Conservation (phyloP, 1,140 invertebrate genomes). For the Chironomus striatipennis region DNA sequence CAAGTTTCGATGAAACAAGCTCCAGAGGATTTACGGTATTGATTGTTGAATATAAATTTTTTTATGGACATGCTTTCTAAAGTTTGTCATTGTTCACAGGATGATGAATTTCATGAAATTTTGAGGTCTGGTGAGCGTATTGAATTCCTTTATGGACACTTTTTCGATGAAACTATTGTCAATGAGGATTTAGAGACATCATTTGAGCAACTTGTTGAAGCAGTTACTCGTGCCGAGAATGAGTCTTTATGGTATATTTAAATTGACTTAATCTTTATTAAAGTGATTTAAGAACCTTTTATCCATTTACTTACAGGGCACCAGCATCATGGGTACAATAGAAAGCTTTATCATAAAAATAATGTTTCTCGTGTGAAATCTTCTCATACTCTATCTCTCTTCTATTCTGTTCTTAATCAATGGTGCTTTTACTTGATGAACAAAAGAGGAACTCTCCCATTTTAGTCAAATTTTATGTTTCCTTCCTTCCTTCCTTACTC, state of each 20-base stretch:
- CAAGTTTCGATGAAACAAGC: constrained; percentile 82
- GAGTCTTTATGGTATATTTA: constrained; percentile 68
- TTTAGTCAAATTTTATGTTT: no score
- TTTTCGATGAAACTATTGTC: constrained; percentile 87
- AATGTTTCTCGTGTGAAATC: not conserved
- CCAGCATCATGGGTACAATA: constrained; percentile 88
- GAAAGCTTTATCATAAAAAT: constrained; percentile 11
- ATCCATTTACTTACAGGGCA: constrained; percentile 47
- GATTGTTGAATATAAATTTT: constrained; percentile 28
- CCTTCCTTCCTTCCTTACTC: no score
- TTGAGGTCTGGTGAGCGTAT: constrained; percentile 79
- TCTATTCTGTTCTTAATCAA: no score
- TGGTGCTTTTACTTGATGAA: no score
- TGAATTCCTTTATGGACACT: constrained; percentile 89
- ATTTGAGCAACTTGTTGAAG: constrained; percentile 75
- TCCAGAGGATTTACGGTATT: constrained; percentile 81
- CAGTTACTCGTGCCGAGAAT: constrained; percentile 77
- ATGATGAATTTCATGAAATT: constrained; percentile 89
- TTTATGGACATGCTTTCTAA: constrained; percentile 18
- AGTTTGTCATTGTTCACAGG: constrained; percentile 48
- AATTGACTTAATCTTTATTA: no score
- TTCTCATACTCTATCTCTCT: not conserved
- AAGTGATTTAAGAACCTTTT: no score
- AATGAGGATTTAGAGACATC: constrained; percentile 83
- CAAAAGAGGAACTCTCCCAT: no score